Base-by-base conservation (phyloP, 2,888 invertebrate genomes). In the Hydrotaea cyrtoneurina region DNA sequence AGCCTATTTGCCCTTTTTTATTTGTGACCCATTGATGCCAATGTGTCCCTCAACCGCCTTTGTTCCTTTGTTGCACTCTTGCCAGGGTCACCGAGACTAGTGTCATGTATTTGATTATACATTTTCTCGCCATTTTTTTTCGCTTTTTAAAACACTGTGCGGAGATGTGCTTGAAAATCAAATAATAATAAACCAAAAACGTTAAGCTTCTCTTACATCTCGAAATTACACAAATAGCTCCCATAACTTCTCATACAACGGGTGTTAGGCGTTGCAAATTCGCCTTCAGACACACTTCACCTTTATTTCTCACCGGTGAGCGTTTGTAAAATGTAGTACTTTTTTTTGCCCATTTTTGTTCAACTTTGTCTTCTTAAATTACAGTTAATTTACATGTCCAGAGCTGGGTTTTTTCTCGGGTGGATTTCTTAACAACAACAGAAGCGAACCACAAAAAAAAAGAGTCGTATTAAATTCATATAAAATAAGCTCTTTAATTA, bases 401-500 rank as follows among this genome's bases (percentile, higher is more conserved):
- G 4, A 8, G 19, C 7, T 1, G 17, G 8, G 53, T 21, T 55
- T 2, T 4, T n/a, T 53, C 53, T n/a, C 8, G 1, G 8, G 8
- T 55, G 21, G 21, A 55, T 55, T 55, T 55, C 55, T 55, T 55
- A 55, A 53, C 17, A 15, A 19, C 17, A 53, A 19, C 15, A 53
- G 8, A 10, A 53, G 17, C 55, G 19, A 17, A 53, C 7, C 75
- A 55, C 4, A 13, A 3, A 43, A 10, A 39, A 55, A 53, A 46
- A 79, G 79, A 72, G 76, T 10, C 21, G 26, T 59, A 64, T 83
- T 83, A 79, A 83, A 71, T 76, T 64, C 72, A 76, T 50, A 72
- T 36, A 74, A 71, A 78, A 55, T 78, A 50, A 50, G n/a, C 55
- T 7, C 21, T 55, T 79, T 79, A 79, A 83, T 83, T 83, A 79